Conservation (phyloP, 2,888 invertebrate species). For the Sceliomorpha sp. region DNA sequence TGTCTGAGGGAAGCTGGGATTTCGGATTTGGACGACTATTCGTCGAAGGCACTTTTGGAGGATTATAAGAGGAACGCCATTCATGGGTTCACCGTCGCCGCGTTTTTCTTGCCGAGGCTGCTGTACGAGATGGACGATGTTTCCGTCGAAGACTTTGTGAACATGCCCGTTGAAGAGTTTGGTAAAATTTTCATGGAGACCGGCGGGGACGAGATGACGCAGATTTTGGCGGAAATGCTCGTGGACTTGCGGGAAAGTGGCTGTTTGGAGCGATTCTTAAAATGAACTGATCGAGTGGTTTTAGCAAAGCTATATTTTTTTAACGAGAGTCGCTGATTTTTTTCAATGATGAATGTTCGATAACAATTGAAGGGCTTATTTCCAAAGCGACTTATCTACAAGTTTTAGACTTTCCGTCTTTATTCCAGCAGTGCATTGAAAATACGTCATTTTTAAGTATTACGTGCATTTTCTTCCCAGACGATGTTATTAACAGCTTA, state of each 20-base stretch:
- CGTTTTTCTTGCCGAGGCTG: conserved; percentile 61
- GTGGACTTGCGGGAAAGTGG: conserved; percentile 65
- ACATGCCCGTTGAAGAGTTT: background rate
- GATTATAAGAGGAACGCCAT: conserved; percentile 65
- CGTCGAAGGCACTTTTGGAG: conserved; percentile 60
- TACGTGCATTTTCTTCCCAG: no score
- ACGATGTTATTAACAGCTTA: no score
- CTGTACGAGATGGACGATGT: no score
- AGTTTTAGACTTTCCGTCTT: no score
- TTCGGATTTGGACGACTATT: conserved; percentile 59
- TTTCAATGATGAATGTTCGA: no score
- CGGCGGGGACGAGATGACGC: conserved; percentile 65
- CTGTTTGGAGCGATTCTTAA: conserved; percentile 50
- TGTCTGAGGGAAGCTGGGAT: conserved; percentile 59
- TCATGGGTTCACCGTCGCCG: conserved; percentile 64
- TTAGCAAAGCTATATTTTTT: background rate
- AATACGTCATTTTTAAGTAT: no score
- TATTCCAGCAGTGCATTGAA: no score
- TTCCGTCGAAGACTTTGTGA: conserved; percentile 26
- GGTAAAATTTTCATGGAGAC: fast-evolving
- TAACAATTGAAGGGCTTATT: no score
- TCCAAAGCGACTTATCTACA: no score
- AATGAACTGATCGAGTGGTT: background rate
- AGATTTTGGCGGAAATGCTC: conserved; percentile 67
- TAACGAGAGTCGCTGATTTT: no score